phyloP scores from a whole-genome alignment of 2,888 invertebrate species.

The Mesorhabditis sp. region DNA sequence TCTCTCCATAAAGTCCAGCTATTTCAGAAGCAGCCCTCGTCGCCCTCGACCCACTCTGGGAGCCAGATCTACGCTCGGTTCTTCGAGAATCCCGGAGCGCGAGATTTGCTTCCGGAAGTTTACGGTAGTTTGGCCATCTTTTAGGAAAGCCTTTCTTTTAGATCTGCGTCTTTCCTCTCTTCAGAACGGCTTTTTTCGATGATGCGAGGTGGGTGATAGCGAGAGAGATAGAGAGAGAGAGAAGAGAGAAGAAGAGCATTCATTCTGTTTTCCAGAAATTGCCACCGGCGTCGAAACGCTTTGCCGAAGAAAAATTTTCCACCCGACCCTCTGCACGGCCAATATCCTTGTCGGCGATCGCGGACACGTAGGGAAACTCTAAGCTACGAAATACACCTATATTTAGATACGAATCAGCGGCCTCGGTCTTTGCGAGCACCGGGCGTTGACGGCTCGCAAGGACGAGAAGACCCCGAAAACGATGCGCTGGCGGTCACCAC shows the following conservation, averaged over 20 bases:
- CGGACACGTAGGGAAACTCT: constrained; percentile 16
- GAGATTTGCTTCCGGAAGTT: constrained; percentile 19
- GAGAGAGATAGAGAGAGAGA: background rate
- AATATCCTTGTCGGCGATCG: constrained; percentile 29
- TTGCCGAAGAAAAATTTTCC: constrained; percentile 18
- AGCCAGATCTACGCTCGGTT: constrained; percentile 25
- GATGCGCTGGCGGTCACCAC: constrained; percentile 26
- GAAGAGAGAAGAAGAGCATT: no score
- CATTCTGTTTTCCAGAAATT: constrained; percentile 12
- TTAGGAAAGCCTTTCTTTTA: constrained; percentile 9
- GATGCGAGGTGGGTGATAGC: constrained; percentile 14
- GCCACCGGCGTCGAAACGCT: constrained; percentile 24
- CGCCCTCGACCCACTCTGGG: background rate
- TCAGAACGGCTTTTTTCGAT: constrained; percentile 25
- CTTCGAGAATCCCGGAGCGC: constrained; percentile 29
- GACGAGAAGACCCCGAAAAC: constrained; percentile 19
- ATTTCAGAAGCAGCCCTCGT: background rate
- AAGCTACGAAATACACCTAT: background rate
- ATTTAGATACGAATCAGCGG: constrained; percentile 18
- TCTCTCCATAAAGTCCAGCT: background rate
- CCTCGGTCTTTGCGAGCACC: constrained; percentile 26
- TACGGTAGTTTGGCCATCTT: background rate
- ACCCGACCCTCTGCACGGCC: constrained; percentile 20
- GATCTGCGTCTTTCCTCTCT: constrained; percentile 27
- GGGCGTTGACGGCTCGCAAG: constrained; percentile 16